phyloP scores from a whole-genome alignment of 2,113 vertebrate genomes.

The Hiodon tergisus region DNA sequence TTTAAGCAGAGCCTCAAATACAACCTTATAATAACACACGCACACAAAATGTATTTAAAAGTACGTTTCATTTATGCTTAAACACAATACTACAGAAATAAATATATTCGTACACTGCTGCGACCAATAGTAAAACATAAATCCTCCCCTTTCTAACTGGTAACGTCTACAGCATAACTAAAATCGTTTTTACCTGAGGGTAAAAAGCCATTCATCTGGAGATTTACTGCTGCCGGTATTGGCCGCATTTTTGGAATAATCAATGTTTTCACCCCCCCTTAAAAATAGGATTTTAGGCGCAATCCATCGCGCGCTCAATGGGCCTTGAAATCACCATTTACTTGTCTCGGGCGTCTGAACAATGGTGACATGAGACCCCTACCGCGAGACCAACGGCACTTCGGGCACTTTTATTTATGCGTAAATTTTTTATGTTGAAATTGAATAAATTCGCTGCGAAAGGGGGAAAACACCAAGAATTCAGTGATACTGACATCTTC shows the following conservation, averaged over 20 bases:
- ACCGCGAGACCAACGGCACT: constrained; percentile 55
- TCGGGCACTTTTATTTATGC: constrained; percentile 29
- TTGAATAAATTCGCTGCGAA: not conserved
- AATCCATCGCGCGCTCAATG: constrained; percentile 66
- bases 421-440: constrained; percentile 9
- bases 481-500: too few relatives aligned
- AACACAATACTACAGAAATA: too few relatives aligned
- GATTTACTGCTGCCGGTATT: not conserved
- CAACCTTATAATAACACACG: too few relatives aligned
- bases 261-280: constrained; percentile 30
- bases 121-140: too few relatives aligned
- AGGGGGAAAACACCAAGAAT: too few relatives aligned
- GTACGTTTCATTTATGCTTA: too few relatives aligned
- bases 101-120: too few relatives aligned
- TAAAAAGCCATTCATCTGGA: constrained; percentile 10
- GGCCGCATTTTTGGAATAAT: not conserved
- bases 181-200: not conserved
- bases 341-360: constrained; percentile 53
- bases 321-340: constrained; percentile 67
- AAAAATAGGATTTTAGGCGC: constrained; percentile 45
- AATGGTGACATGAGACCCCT: constrained; percentile 56
- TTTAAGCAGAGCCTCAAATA: too few relatives aligned
- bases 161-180: too few relatives aligned
- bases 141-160: too few relatives aligned
- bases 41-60: too few relatives aligned